Percentiles rank a stretch among this genome's conserved stretches.
Conservation (phyloP, 2,797 vertebrate genomes). For the Smutsia gigantea region DNA sequence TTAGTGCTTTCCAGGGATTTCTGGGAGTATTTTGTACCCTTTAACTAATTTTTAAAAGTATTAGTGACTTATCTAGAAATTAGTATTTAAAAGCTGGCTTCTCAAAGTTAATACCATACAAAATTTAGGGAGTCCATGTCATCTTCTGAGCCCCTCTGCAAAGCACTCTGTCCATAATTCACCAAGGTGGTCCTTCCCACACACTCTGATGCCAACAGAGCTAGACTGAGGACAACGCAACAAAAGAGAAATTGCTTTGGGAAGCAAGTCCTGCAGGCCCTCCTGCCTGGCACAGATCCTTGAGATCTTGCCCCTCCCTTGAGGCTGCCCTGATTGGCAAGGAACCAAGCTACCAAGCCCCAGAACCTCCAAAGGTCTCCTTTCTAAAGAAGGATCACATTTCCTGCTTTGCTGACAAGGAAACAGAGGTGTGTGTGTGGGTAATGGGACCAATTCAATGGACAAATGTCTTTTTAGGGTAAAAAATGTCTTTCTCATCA, state of each 20-base stretch:
- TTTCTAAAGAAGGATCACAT: slow-evolving; percentile 61
- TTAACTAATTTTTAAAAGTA: background rate
- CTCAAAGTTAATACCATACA: slow-evolving; percentile 30
- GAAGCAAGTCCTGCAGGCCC: slow-evolving; percentile 26
- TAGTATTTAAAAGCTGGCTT: slow-evolving; percentile 25
- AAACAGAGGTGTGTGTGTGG: slow-evolving; percentile 44
- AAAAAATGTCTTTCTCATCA: slow-evolving; percentile 22
- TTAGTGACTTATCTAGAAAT: slow-evolving; percentile 11
- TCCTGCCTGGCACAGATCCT: slow-evolving; percentile 18
- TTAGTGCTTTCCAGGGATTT: background rate
- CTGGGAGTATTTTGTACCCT: background rate
- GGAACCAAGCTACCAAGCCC: slow-evolving; percentile 19
- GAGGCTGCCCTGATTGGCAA: slow-evolving; percentile 9
- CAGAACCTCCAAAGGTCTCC: slow-evolving; percentile 59
- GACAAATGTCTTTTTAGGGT: slow-evolving; percentile 42
- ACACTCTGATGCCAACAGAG: background rate
- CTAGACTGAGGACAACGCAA: background rate
- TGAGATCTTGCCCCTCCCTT: slow-evolving; percentile 39
- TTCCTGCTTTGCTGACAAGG: slow-evolving; percentile 53
- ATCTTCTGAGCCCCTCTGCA: background rate
- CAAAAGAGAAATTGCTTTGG: background rate
- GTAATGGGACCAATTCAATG: slow-evolving; percentile 27
- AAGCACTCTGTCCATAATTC: background rate
- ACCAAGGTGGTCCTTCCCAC: background rate
- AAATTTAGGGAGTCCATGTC: background rate